Evolutionary conservation across 92 coral and sea anemone species (phyloP).

Genomic region (Phenganax subtilis): DNA sequence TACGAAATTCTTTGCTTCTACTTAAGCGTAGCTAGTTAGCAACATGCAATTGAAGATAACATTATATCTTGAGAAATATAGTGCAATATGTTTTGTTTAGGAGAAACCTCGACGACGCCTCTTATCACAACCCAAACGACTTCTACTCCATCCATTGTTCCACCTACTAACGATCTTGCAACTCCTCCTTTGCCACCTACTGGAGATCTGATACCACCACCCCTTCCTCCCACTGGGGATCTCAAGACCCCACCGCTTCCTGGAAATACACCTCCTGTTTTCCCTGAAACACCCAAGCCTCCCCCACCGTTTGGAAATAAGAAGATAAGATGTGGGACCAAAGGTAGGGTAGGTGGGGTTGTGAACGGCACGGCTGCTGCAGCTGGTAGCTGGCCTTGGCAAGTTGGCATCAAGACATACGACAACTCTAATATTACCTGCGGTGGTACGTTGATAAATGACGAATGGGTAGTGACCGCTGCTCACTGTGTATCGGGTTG

Average conservation of each 20-base stretch:
- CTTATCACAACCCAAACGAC: not conserved
- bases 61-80: not conserved
- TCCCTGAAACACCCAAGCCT: not conserved
- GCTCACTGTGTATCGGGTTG: slow-evolving; percentile 27
- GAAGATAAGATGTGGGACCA: slow-evolving; percentile 27
- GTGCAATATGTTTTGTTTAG: not conserved
- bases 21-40: not conserved
- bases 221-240: not conserved
- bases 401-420: slow-evolving; percentile 23
- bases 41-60: not conserved
- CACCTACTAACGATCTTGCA: not conserved
- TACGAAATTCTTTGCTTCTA: too few relatives aligned
- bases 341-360: slow-evolving; percentile 11
- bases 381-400: slow-evolving; percentile 31
- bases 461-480: slow-evolving; percentile 43
- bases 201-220: not conserved
- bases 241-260: slow-evolving; percentile 2
- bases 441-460: slow-evolving; percentile 36
- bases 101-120: not conserved
- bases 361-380: slow-evolving; percentile 22
- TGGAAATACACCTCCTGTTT: slow-evolving; percentile 12
- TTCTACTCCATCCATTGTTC: not conserved
- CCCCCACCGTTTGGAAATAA: slow-evolving; percentile 18
- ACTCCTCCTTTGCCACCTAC: not conserved
- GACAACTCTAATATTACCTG: slow-evolving; percentile 21